phyloP scores from a whole-genome alignment of 2,113 vertebrate genomes.

The Eretmochelys imbricata region DNA sequence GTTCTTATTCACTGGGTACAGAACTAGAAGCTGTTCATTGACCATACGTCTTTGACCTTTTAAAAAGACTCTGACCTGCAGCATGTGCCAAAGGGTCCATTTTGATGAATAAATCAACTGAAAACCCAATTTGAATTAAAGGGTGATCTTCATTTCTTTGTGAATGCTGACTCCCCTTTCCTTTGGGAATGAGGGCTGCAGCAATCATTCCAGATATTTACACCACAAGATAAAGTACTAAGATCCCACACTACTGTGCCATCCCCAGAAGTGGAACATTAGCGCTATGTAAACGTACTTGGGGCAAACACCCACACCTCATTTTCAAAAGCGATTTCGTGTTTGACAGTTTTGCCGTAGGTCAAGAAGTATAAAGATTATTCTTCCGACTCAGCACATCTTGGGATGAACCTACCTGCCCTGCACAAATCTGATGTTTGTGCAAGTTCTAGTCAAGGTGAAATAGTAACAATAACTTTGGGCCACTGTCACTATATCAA shows the following conservation, averaged over 20 bases:
- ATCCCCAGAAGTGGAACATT: not conserved
- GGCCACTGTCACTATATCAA: not conserved
- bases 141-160: not conserved
- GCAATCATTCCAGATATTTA: not conserved
- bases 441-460: accelerated
- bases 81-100: not conserved
- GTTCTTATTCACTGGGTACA: not conserved
- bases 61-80: not conserved
- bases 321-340: not conserved
- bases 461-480: not conserved
- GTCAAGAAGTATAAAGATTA: not conserved
- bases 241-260: not conserved
- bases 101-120: not conserved
- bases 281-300: not conserved
- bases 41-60: not conserved
- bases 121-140: not conserved
- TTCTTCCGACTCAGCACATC: accelerated
- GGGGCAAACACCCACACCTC: not conserved
- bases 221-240: not conserved
- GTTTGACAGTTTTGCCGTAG: not conserved
- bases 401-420: not conserved
- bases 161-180: not conserved
- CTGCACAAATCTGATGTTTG: not conserved
- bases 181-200: not conserved
- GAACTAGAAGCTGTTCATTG: not conserved